Evolutionary conservation across 2,113 vertebrate species (phyloP).

Genomic region (Sakesphorus luctuosus): DNA sequence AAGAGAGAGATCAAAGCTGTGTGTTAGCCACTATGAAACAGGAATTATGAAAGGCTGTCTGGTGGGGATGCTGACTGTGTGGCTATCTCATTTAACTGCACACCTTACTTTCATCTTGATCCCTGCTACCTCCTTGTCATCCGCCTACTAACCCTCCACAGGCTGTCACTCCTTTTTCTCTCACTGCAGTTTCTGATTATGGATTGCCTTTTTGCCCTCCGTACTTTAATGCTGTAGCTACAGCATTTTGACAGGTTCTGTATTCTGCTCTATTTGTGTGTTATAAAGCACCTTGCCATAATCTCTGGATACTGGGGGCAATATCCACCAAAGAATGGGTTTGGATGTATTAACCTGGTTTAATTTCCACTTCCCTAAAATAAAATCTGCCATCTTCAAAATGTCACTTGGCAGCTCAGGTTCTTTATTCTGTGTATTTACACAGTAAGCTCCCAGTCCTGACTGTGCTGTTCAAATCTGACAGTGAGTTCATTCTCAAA

Average conservation of each 20-base stretch:
- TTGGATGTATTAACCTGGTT: background rate
- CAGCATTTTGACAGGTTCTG: background rate
- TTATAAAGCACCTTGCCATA: background rate
- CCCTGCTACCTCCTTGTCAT: background rate
- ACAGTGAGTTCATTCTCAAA: background rate
- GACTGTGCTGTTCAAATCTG: background rate
- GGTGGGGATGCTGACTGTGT: background rate
- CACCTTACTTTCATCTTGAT: constrained; percentile 1
- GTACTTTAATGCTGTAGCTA: background rate
- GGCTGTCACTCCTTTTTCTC: background rate
- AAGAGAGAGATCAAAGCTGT: constrained; percentile 19
- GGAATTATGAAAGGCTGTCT: constrained; percentile 15
- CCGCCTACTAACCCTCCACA: background rate
- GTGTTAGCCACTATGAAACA: background rate
- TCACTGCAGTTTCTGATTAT: background rate
- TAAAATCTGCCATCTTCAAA: background rate
- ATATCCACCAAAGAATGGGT: background rate
- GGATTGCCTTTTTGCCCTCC: background rate
- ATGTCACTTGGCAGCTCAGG: background rate
- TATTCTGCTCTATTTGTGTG: background rate
- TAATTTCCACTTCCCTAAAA: background rate
- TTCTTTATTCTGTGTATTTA: background rate
- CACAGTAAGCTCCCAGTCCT: background rate
- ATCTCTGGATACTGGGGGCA: background rate
- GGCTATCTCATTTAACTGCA: background rate